Base-by-base conservation (phyloP, 2,113 vertebrate genomes). In the Mobula birostris region DNA sequence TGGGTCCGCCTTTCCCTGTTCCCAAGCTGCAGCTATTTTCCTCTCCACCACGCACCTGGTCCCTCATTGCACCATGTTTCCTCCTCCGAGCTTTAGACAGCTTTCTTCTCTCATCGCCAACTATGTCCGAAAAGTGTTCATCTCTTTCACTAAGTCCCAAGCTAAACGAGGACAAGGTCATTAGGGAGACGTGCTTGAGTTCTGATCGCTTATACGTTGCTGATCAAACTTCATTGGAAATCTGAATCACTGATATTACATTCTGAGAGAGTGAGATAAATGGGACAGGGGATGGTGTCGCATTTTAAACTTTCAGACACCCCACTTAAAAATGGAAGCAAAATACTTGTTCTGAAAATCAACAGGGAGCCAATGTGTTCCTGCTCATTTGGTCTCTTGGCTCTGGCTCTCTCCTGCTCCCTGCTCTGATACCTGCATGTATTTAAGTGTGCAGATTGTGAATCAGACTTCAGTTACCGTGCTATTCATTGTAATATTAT, bases 381-480 rank as follows among this genome's bases (percentile, higher is more conserved):
- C 70, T 76, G 36, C 17, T 74, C n/a, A 68, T 15, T 5, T 36
- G 29, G 58, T 61, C 90, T 93, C 68, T 32, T 14, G 58, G 27
- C 36, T 68, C 12, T n/a, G 58, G 32, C 66, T 32, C 24, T 36
- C 40, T 40, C 32, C 70, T 93, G 48, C 68, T 74, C 68, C 91
- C 36, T 74, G 32, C 91, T 93, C 91, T 40, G 91, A 72, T 29
- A 56, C 70, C 68, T 93, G 91, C 70, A 74, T 72, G 90, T 70
- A 74, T 74, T 48, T 72, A 93, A 15, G 63, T 74, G 66, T 93
- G 68, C 90, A 74, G 90, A 48, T 93, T 74, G 68, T 93, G 32
- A 90, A 90, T 90, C 85, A 90, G 85, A 90, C 85, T 66, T 90
- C 85, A 72, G 32, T 93, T 93, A 27, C 68, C 72, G 91, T 93